Percentiles rank a stretch among this genome's conserved stretches.
These are phyloP conservation scores for Hemistola chrysoprasaria DNA, from an alignment of 2,888 invertebrate genomes.

Conservation along the genomic window DNA sequence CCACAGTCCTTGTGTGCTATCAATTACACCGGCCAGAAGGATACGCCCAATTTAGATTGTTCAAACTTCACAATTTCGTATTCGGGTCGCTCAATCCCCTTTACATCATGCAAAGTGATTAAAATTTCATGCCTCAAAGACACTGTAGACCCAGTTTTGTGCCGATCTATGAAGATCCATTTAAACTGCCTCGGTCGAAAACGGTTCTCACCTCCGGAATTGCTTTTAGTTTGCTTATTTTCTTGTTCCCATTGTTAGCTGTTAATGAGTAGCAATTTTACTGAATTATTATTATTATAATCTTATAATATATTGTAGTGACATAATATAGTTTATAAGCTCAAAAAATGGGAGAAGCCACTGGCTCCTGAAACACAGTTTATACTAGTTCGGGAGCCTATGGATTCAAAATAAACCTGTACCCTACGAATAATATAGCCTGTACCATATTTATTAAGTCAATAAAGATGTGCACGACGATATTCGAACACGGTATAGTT, in stretches of 20 bases:
- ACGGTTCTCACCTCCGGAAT: neutral
- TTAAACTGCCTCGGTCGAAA: conserved; percentile 10
- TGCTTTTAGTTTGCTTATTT: neutral
- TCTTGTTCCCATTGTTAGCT: neutral
- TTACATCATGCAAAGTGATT: conserved; percentile 17
- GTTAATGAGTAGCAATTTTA: too few species aligned
- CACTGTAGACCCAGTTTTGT: conserved; percentile 2
- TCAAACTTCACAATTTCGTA: conserved; percentile 8
- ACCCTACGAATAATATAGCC: too few species aligned
- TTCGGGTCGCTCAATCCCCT: conserved; percentile 10
- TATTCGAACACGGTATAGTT: too few species aligned
- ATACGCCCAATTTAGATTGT: conserved; percentile 12
- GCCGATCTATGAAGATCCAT: conserved; percentile 4
- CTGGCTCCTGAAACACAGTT: too few species aligned
- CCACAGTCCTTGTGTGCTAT: neutral
- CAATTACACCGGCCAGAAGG: conserved; percentile 1
- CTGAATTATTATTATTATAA: too few species aligned
- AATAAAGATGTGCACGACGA: too few species aligned
- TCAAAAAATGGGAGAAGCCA: too few species aligned
- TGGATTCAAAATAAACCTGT: too few species aligned
- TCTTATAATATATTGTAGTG: too few species aligned
- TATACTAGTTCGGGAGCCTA: too few species aligned
- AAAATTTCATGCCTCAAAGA: conserved; percentile 18
- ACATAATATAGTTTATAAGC: too few species aligned
- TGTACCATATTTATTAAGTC: too few species aligned